Conservation (phyloP, 2,797 vertebrate species). For the Parauchenoglanis punctatus region DNA sequence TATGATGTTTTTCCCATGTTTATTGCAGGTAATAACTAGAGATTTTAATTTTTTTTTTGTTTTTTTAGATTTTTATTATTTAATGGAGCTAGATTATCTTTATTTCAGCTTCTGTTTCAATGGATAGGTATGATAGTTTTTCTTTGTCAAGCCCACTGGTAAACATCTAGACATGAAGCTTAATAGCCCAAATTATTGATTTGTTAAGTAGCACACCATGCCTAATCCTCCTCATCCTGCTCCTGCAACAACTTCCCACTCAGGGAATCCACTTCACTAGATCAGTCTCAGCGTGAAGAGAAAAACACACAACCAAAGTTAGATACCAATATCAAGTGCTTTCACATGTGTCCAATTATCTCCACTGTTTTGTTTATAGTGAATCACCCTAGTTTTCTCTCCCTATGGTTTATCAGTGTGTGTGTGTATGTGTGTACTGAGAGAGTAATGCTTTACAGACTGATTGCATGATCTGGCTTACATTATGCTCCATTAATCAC, state of each 20-base stretch:
- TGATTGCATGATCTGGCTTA: constrained; percentile 63
- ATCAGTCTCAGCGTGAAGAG: constrained; percentile 23
- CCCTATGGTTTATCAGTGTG: constrained; percentile 33
- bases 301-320: constrained; percentile 50
- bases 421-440: constrained; percentile 49
- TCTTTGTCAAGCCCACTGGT: constrained; percentile 19
- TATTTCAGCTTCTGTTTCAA: background rate
- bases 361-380: constrained; percentile 51
- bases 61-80: background rate
- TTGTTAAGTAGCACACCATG: constrained; percentile 49
- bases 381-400: constrained; percentile 50
- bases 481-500: constrained; percentile 57
- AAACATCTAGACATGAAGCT: constrained; percentile 63
- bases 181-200: constrained; percentile 63
- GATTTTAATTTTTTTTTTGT: too few species aligned
- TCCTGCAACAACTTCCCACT: constrained; percentile 20
- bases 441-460: constrained; percentile 61
- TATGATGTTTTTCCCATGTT: background rate
- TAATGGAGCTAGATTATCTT: background rate
- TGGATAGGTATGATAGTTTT: background rate
- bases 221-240: constrained; percentile 39
- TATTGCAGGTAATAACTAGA: background rate
- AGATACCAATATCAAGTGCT: constrained; percentile 44
- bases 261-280: constrained; percentile 3
- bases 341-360: constrained; percentile 61